These are phyloP conservation scores for Hepsetus odoe DNA, from an alignment of 2,113 vertebrate species.

Conservation along the genomic window DNA sequence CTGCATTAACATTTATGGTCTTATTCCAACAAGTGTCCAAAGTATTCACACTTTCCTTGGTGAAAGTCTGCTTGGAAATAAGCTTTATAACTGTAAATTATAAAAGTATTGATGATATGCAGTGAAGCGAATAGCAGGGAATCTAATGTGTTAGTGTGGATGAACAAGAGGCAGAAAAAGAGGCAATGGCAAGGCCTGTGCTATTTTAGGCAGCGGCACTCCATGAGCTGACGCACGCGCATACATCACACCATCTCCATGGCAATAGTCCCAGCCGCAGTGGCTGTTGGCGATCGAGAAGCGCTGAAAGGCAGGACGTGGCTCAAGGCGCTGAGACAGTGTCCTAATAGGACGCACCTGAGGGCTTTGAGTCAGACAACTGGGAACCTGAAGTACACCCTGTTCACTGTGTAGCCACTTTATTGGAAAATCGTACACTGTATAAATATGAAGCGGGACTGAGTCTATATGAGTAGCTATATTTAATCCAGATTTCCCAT, in stretches of 20 bases:
- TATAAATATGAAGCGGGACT: not conserved
- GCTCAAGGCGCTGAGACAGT: not conserved
- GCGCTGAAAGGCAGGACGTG: not conserved
- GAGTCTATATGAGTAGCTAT: no score
- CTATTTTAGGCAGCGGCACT: constrained; percentile 59
- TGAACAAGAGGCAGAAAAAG: constrained; percentile 21
- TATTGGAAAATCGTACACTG: not conserved
- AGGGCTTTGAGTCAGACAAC: not conserved
- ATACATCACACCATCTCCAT: constrained; percentile 32
- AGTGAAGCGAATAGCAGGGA: not conserved
- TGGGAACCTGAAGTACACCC: not conserved
- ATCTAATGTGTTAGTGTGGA: not conserved
- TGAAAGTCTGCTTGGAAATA: no score
- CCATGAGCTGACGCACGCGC: constrained; percentile 28
- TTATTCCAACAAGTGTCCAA: no score
- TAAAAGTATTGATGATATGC: no score
- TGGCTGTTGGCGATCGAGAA: constrained; percentile 1
- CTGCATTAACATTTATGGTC: no score
- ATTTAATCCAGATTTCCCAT: no score
- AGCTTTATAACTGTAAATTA: no score
- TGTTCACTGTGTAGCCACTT: not conserved
- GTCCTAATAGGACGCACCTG: not conserved
- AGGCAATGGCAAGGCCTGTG: constrained; percentile 64
- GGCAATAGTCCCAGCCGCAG: constrained; percentile 34
- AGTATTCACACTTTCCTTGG: no score